Conservation (phyloP, 2,888 invertebrate species). For the Spisula subtruncata region DNA sequence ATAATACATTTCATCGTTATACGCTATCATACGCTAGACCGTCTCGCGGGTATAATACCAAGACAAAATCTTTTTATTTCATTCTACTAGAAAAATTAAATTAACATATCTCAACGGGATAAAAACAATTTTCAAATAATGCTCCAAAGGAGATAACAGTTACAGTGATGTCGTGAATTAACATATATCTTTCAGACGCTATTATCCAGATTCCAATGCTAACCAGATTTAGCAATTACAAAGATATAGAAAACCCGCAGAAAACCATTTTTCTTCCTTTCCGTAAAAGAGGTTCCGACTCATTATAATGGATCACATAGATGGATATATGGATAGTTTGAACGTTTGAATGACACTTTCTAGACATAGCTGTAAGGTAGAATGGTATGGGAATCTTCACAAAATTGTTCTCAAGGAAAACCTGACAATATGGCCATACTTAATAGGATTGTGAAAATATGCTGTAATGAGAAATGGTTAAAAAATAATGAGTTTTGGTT, state of each 20-base stretch:
- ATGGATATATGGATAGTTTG: neutral
- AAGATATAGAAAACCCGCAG: neutral
- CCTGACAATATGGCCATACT: no score
- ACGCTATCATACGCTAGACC: neutral
- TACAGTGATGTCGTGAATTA: neutral
- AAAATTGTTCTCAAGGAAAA: no score
- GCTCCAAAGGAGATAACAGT: neutral
- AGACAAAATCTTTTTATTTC: neutral
- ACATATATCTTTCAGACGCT: constrained; percentile 8
- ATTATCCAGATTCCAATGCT: neutral
- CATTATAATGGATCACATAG: neutral
- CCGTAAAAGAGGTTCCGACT: neutral
- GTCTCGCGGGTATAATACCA: neutral
- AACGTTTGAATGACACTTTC: neutral
- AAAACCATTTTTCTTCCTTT: neutral
- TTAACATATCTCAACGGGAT: neutral
- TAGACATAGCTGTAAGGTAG: no score
- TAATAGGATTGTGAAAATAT: no score
- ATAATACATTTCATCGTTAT: neutral
- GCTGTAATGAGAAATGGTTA: no score
- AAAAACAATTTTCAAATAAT: constrained; percentile 16
- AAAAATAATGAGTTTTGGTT: no score
- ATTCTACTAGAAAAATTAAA: neutral
- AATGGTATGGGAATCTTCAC: no score
- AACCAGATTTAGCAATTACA: neutral